Percentiles rank a stretch among this genome's conserved stretches.
phyloP scores from a whole-genome alignment of 2,113 vertebrate genomes.

The Poeciliopsis occidentalis region DNA sequence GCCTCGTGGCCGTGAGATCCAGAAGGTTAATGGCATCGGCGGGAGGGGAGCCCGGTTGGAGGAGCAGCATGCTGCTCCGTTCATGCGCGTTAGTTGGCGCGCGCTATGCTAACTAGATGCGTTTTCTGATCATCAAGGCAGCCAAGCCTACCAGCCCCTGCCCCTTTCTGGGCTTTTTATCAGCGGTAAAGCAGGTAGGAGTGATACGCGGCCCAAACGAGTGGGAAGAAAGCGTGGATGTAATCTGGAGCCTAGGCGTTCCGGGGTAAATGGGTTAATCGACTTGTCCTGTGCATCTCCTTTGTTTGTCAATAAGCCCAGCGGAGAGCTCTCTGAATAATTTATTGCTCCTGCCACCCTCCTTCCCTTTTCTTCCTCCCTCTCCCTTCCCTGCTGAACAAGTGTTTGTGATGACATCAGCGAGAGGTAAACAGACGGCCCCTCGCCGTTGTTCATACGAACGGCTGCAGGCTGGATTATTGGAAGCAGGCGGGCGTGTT shows the following conservation, averaged over 20 bases:
- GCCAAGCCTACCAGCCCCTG: conserved; percentile 26
- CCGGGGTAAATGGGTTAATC: conserved; percentile 88
- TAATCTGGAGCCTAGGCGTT: conserved; percentile 68
- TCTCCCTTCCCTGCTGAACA: conserved; percentile 82
- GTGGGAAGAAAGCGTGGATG: conserved; percentile 7
- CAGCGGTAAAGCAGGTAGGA: conserved; percentile 41
- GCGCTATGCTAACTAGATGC: conserved; percentile 49
- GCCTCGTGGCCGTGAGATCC: conserved; percentile 61
- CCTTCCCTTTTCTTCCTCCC: conserved; percentile 32
- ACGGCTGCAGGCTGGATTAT: conserved; percentile 50
- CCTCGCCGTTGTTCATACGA: conserved; percentile 47
- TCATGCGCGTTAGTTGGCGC: conserved; percentile 47
- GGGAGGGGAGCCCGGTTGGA: conserved; percentile 63
- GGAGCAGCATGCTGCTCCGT: conserved; percentile 54
- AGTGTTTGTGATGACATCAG: conserved; percentile 92
- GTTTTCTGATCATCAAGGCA: conserved; percentile 53
- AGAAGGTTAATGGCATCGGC: conserved; percentile 78
- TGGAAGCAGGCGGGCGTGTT: conserved; percentile 57
- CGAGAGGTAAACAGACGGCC: conserved; percentile 83
- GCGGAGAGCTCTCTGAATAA: conserved; percentile 87
- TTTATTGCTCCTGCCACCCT: conserved; percentile 77
- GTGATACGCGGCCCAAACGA: conserved; percentile 31
- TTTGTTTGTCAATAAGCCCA: conserved; percentile 89
- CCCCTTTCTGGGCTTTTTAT: conserved; percentile 49
- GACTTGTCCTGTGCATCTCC: conserved; percentile 86